Conservation (phyloP, 1,140 invertebrate species). For the Meloidogyne chitwoodi region DNA sequence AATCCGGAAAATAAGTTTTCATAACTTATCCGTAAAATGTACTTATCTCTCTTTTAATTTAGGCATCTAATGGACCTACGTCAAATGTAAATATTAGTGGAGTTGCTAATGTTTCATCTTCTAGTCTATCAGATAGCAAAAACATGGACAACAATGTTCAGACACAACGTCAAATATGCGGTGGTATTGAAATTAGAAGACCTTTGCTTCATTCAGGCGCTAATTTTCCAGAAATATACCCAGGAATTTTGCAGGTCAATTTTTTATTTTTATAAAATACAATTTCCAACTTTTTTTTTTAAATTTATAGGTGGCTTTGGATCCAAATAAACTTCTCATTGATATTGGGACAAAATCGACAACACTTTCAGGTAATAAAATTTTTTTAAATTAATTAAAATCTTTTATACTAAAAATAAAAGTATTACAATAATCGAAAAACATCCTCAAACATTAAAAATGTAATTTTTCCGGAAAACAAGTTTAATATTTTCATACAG, state of each 20-base stretch:
- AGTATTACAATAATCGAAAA: no score
- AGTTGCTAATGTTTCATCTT: neutral
- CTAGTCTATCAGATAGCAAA: neutral
- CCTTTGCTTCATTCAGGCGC: conserved; percentile 8
- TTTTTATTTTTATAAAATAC: neutral
- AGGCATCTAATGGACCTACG: neutral
- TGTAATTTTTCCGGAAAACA: no score
- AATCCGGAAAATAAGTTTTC: no score
- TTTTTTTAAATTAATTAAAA: no score
- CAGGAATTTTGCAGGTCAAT: conserved; percentile 15
- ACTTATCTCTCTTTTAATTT: neutral
- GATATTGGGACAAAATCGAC: neutral
- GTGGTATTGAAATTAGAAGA: neutral
- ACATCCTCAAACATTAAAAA: no score
- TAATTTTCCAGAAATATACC: conserved; percentile 15
- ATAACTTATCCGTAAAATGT: neutral
- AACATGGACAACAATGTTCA: neutral
- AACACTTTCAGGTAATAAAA: neutral
- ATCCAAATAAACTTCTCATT: conserved; percentile 1
- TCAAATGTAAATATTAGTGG: neutral
- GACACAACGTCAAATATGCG: neutral
- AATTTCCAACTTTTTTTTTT: neutral
- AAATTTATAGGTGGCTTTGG: neutral
- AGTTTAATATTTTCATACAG: no score
- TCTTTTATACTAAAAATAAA: no score